Evolutionary conservation across 2,113 vertebrate genomes (phyloP).

Genomic region (Nycticryphes semicollaris): DNA sequence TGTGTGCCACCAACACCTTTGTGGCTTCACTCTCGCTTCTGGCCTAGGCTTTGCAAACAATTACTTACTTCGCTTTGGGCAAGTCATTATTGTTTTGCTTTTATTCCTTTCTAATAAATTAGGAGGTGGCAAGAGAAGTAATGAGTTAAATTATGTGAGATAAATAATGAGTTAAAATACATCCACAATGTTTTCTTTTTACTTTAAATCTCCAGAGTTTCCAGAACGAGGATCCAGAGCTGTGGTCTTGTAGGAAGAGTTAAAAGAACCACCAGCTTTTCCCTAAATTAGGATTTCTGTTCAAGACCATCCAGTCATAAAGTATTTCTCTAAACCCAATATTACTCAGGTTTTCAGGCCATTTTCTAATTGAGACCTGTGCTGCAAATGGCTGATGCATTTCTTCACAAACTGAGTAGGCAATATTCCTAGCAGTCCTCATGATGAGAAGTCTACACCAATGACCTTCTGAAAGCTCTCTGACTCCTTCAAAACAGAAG

Average conservation of each 20-base stretch:
- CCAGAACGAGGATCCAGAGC: not conserved
- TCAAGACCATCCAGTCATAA: not conserved
- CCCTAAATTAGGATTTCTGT: not conserved
- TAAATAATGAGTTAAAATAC: not conserved
- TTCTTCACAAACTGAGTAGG: not conserved
- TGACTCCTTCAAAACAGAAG: not conserved
- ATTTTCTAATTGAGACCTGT: not conserved
- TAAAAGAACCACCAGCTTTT: not conserved
- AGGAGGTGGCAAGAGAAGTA: no score
- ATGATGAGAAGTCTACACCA: not conserved
- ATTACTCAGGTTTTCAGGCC: not conserved
- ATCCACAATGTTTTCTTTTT: not conserved
- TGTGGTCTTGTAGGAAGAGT: not conserved
- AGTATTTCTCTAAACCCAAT: not conserved
- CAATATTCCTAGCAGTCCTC: not conserved
- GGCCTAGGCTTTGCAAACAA: not conserved
- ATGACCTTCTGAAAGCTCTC: not conserved
- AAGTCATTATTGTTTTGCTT: not conserved
- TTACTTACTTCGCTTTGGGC: not conserved
- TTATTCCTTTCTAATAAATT: not conserved
- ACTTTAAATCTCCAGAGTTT: not conserved
- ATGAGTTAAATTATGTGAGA: not conserved
- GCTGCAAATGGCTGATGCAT: not conserved
- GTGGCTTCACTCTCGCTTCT: accelerated
- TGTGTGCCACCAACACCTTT: not conserved